Percentiles rank a stretch among this genome's conserved stretches.
Conservation (phyloP, 2,797 vertebrate genomes). For the Melanotaenia pygmaea region DNA sequence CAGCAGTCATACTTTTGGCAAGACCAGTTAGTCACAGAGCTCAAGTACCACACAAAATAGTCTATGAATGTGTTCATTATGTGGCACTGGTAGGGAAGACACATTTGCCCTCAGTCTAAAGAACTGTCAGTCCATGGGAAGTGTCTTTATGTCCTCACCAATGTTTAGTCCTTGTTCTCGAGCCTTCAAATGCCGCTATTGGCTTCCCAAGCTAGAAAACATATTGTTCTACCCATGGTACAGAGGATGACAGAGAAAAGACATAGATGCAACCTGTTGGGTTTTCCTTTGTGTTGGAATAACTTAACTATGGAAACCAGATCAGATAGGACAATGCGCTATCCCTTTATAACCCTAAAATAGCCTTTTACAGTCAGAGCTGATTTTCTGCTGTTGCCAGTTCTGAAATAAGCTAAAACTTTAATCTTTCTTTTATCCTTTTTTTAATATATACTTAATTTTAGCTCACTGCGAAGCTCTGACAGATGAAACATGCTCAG, state of each 20-base stretch:
- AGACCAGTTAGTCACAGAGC: slow-evolving; percentile 14
- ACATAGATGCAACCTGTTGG: slow-evolving; percentile 32
- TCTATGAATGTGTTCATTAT: slow-evolving; percentile 45
- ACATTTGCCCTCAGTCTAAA: slow-evolving; percentile 26
- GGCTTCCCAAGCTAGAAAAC: slow-evolving; percentile 34
- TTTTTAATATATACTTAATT: neutral
- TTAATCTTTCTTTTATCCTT: neutral
- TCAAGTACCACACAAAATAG: slow-evolving; percentile 6
- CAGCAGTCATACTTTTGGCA: slow-evolving; percentile 35
- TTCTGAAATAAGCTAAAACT: neutral
- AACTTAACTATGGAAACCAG: slow-evolving; percentile 15
- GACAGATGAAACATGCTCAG: slow-evolving; percentile 25
- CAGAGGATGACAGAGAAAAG: slow-evolving; percentile 25
- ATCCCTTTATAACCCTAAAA: neutral
- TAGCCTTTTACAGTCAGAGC: slow-evolving; percentile 9
- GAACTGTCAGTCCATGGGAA: slow-evolving; percentile 45
- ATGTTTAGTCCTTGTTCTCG: slow-evolving; percentile 5
- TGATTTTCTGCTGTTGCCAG: slow-evolving; percentile 11
- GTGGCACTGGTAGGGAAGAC: slow-evolving; percentile 32
- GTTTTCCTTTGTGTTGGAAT: slow-evolving; percentile 20
- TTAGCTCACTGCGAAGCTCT: neutral
- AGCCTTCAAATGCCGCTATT: slow-evolving; percentile 2
- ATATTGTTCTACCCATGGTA: slow-evolving; percentile 17
- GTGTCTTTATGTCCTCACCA: slow-evolving; percentile 16
- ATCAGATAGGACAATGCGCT: slow-evolving; percentile 33